Evolutionary conservation across 1,140 invertebrate genomes (phyloP).

Genomic region (Drosophila littoralis): DNA sequence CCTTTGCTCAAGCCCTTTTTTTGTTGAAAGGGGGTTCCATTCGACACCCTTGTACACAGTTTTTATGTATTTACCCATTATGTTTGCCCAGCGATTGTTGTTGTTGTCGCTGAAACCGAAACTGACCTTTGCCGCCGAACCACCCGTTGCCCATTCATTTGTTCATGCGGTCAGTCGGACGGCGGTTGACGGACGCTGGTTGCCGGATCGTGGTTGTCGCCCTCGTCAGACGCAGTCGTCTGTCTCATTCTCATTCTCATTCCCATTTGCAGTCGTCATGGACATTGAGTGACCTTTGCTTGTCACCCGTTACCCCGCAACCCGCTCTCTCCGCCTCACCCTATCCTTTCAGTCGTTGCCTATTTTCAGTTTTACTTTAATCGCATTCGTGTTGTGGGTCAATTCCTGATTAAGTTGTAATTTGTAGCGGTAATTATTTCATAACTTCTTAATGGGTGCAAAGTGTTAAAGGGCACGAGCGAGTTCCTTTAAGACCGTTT

Average conservation of each 20-base stretch:
- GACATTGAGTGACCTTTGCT: conserved; percentile 77
- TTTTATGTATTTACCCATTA: conserved; percentile 43
- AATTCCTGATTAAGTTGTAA: conserved; percentile 81
- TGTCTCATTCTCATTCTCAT: neutral
- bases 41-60: conserved; percentile 55
- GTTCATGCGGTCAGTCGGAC: conserved; percentile 71
- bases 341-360: neutral
- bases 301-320: conserved; percentile 48
- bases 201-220: conserved; percentile 8
- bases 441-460: conserved; percentile 45
- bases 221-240: conserved; percentile 13
- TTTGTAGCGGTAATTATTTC: conserved; percentile 65
- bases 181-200: conserved; percentile 10
- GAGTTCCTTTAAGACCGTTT: conserved; percentile 13
- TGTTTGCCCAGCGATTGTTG: conserved; percentile 49
- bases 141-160: conserved; percentile 60
- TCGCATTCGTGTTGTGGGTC: conserved; percentile 65
- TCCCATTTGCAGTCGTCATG: conserved; percentile 58
- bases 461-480: conserved; percentile 37
- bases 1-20: conserved; percentile 37
- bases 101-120: conserved; percentile 53
- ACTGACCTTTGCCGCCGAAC: conserved; percentile 68
- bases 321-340: neutral
- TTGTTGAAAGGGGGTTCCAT: neutral
- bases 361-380: conserved; percentile 40